These are phyloP conservation scores for Onychomys leucogaster DNA, from an alignment of 2,797 vertebrate species.

Conservation along the genomic window DNA sequence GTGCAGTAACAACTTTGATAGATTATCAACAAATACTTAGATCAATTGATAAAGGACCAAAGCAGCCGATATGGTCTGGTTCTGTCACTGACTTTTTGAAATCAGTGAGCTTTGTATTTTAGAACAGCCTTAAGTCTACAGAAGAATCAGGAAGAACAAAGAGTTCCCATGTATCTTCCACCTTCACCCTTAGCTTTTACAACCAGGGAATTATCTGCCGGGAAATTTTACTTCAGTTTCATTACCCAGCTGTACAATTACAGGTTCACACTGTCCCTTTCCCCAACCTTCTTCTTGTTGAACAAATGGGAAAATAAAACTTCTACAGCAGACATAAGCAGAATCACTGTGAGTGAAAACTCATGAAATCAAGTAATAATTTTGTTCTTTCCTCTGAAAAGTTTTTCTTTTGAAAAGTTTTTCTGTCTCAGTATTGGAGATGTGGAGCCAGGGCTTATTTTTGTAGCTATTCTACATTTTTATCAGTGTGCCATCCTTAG, in stretches of 20 bases:
- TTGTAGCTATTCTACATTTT: slow-evolving; percentile 8
- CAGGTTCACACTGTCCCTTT: background rate
- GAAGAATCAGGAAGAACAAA: slow-evolving; percentile 5
- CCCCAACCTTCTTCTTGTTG: background rate
- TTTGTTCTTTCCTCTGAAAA: slow-evolving; percentile 45
- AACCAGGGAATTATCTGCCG: background rate
- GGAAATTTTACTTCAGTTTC: background rate
- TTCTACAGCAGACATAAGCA: background rate
- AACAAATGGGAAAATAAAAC: slow-evolving; percentile 17
- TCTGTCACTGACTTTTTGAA: background rate
- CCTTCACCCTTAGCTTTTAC: background rate
- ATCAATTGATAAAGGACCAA: background rate
- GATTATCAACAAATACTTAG: background rate
- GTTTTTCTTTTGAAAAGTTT: background rate
- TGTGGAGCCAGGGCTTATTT: background rate
- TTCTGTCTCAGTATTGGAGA: background rate
- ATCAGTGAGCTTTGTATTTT: background rate
- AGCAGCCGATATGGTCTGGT: background rate
- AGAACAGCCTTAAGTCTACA: background rate
- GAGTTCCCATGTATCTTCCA: fast-evolving
- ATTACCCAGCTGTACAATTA: background rate
- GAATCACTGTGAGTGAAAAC: slow-evolving; percentile 7
- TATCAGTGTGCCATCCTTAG: background rate
- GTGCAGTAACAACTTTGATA: slow-evolving; percentile 21
- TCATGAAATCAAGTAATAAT: slow-evolving; percentile 12